Evolutionary conservation across 2,113 vertebrate genomes (phyloP).

Genomic region (Calidris pygmaea): DNA sequence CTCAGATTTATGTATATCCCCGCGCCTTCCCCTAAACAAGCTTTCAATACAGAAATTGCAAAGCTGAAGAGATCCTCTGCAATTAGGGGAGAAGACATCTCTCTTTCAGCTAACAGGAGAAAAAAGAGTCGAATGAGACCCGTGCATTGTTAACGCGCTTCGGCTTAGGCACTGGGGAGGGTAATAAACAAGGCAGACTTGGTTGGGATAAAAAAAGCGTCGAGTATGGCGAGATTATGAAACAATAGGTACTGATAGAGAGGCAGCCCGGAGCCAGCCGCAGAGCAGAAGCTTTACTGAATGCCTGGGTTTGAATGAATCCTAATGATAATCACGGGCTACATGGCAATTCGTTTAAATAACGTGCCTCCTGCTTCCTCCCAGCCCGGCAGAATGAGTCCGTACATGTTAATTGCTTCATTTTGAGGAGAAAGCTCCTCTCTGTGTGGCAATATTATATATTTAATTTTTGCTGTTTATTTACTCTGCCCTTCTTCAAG

Average conservation of each 20-base stretch:
- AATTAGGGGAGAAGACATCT: conserved; percentile 31
- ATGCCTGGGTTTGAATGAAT: conserved; percentile 52
- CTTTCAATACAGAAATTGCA: conserved; percentile 9
- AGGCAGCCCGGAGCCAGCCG: conserved; percentile 37
- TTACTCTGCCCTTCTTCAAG: conserved; percentile 28
- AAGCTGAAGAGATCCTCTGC: conserved; percentile 31
- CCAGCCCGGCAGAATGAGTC: background rate
- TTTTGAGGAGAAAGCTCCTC: conserved; percentile 26
- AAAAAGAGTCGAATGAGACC: background rate
- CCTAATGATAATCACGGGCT: conserved; percentile 63
- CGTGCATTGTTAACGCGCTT: background rate
- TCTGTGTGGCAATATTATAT: background rate
- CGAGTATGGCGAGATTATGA: conserved; percentile 25
- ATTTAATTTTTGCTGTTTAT: conserved; percentile 25
- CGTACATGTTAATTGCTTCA: background rate
- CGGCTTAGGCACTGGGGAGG: conserved; percentile 33
- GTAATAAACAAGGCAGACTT: conserved; percentile 55
- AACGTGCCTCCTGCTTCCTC: conserved; percentile 40
- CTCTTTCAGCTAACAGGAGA: conserved; percentile 39
- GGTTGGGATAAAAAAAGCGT: conserved; percentile 58
- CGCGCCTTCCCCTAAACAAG: background rate
- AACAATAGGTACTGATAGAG: conserved; percentile 66
- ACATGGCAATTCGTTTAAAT: conserved; percentile 45
- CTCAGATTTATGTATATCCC: conserved; percentile 17
- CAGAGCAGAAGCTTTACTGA: conserved; percentile 54